These are phyloP conservation scores for Argyra leucocephala DNA, from an alignment of 2,888 invertebrate species.

Conservation along the genomic window DNA sequence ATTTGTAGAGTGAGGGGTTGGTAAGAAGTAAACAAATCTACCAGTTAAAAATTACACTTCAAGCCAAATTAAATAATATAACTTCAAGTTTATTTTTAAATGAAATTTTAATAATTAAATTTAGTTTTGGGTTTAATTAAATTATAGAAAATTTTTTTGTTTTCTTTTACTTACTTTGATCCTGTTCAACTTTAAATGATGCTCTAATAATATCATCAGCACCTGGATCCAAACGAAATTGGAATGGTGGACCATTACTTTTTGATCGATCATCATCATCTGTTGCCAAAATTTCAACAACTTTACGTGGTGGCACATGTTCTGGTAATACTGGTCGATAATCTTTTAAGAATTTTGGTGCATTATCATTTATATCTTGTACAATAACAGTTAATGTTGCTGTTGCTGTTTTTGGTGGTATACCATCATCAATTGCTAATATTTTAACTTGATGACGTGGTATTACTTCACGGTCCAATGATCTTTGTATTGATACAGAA, in stretches of 20 bases:
- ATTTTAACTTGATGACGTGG: constrained; percentile 94
- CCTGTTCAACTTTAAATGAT: constrained; percentile 93
- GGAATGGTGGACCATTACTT: constrained; percentile 94
- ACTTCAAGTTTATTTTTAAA: too few species aligned
- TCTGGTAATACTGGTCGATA: constrained; percentile 88
- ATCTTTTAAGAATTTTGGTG: constrained; percentile 85
- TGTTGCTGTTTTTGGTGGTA: constrained; percentile 86
- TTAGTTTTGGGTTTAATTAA: too few species aligned
- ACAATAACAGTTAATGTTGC: constrained; percentile 90
- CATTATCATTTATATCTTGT: constrained; percentile 91
- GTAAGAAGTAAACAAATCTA: too few species aligned
- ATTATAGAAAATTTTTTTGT: background rate
- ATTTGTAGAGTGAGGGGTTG: too few species aligned
- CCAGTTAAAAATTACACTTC: too few species aligned
- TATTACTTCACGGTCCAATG: constrained; percentile 87
- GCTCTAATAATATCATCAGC: constrained; percentile 88
- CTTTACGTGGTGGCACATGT: constrained; percentile 82
- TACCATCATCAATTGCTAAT: constrained; percentile 87
- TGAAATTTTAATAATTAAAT: too few species aligned
- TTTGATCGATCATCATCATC: constrained; percentile 90
- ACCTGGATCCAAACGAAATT: constrained; percentile 84
- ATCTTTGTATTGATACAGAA: constrained; percentile 85
- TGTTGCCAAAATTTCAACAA: constrained; percentile 85
- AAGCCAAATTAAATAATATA: too few species aligned
- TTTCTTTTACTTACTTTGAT: constrained; percentile 63